Percentiles rank a stretch among this genome's conserved stretches.
Evolutionary conservation across 2,797 vertebrate species (phyloP).

Genomic region (Ptychobarbus kaznakovi): DNA sequence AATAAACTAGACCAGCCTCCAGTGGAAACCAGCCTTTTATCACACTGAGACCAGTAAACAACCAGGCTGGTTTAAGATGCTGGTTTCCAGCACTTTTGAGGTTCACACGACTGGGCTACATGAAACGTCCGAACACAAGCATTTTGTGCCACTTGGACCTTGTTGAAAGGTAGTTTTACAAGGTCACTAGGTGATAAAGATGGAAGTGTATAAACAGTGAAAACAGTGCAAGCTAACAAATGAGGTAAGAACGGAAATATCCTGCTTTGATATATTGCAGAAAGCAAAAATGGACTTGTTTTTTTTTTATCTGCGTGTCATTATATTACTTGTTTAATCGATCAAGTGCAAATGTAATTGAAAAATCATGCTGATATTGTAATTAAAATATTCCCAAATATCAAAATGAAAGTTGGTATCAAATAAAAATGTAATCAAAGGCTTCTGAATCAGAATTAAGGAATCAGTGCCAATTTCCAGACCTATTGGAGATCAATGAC

Average conservation of each 20-base stretch:
- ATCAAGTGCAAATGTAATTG: not conserved
- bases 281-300: not conserved
- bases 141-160: not conserved
- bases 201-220: slow-evolving; percentile 3
- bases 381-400: not conserved
- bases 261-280: not conserved
- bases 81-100: not conserved
- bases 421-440: not conserved
- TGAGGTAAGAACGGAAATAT: not conserved
- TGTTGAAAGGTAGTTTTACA: not conserved
- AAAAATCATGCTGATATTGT: not conserved
- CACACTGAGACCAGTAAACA: not conserved
- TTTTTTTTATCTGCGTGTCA: not conserved
- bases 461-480: not conserved
- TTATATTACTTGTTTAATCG: not conserved
- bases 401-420: not conserved
- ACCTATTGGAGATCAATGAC: not conserved
- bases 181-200: not conserved
- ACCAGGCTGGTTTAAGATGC: not conserved
- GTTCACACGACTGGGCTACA: not conserved
- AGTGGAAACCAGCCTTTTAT: not conserved
- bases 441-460: not conserved
- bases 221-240: not conserved
- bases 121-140: not conserved
- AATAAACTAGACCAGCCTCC: not conserved